Percentiles rank a stretch among this genome's conserved stretches.
phyloP scores from a whole-genome alignment of 2,797 vertebrate genomes.

The Pampus argenteus region DNA sequence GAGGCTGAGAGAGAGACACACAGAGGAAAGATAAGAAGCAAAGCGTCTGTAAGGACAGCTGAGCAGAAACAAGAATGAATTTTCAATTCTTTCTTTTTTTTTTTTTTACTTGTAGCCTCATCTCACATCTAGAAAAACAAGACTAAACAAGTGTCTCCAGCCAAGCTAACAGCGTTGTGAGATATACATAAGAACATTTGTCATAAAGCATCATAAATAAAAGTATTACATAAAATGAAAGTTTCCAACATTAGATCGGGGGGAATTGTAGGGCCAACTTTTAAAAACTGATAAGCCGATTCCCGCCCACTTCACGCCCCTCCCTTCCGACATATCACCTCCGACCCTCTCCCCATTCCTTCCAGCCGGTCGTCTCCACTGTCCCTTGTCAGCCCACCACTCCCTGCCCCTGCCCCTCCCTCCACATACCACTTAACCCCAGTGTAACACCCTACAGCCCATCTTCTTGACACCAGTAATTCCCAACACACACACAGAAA shows the following conservation, averaged over 20 bases:
- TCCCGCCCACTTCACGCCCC: background rate
- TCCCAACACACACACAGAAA: conserved; percentile 52
- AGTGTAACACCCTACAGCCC: conserved; percentile 53
- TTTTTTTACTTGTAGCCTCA: too few species aligned
- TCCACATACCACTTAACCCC: conserved; percentile 70
- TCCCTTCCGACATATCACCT: conserved; percentile 19
- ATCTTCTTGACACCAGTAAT: conserved; percentile 57
- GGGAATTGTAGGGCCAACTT: too few species aligned
- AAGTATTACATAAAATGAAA: too few species aligned
- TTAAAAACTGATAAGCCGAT: too few species aligned
- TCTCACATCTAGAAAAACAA: too few species aligned
- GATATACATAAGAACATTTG: too few species aligned
- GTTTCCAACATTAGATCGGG: too few species aligned
- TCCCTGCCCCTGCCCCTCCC: conserved; percentile 52
- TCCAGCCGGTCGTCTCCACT: conserved; percentile 9
- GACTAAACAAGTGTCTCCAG: too few species aligned
- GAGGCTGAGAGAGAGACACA: background rate
- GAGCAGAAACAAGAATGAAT: background rate
- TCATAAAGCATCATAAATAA: too few species aligned
- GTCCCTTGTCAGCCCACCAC: conserved; percentile 44
- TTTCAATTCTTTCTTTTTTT: background rate
- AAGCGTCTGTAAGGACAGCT: background rate
- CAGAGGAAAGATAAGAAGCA: background rate
- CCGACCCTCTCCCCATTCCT: conserved; percentile 50
- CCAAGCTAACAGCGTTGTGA: too few species aligned